Conservation (phyloP, 2,888 invertebrate species). For the Plemyria rubiginata region DNA sequence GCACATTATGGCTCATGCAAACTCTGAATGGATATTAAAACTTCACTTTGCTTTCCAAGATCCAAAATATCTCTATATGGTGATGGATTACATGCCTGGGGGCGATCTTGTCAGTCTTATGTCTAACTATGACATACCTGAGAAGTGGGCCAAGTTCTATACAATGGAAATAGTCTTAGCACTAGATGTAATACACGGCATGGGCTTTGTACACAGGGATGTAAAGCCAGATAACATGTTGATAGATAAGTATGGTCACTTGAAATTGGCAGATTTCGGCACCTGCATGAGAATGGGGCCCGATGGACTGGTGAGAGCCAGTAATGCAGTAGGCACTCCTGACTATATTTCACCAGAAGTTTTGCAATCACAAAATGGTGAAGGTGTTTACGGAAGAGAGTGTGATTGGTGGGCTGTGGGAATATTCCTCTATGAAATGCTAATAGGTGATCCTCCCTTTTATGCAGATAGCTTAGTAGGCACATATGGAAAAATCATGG, state of each 20-base stretch:
- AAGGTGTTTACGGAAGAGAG: slow-evolving; percentile 98
- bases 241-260: slow-evolving; percentile 96
- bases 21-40: slow-evolving; percentile 99
- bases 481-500: slow-evolving; percentile 99
- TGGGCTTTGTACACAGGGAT: slow-evolving; percentile 98
- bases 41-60: slow-evolving; percentile 99
- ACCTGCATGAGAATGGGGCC: slow-evolving; percentile 99
- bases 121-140: slow-evolving; percentile 99
- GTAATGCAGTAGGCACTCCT: slow-evolving; percentile 99
- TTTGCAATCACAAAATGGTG: slow-evolving; percentile 97
- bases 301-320: slow-evolving; percentile 97
- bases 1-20: slow-evolving; percentile 99
- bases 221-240: slow-evolving; percentile 99
- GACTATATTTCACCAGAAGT: slow-evolving; percentile 99
- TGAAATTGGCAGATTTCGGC: slow-evolving; percentile 99
- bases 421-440: slow-evolving; percentile 99
- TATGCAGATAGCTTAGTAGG: slow-evolving; percentile 99
- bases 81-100: slow-evolving; percentile 99
- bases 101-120: slow-evolving; percentile 99
- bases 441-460: slow-evolving; percentile 99
- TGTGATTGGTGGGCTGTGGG: slow-evolving; percentile 99
- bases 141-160: slow-evolving; percentile 99
- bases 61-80: slow-evolving; percentile 98
- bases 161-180: slow-evolving; percentile 99
- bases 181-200: slow-evolving; percentile 98